Evolutionary conservation across 2,888 invertebrate species (phyloP).

Genomic region (Notodonta dromedarius): DNA sequence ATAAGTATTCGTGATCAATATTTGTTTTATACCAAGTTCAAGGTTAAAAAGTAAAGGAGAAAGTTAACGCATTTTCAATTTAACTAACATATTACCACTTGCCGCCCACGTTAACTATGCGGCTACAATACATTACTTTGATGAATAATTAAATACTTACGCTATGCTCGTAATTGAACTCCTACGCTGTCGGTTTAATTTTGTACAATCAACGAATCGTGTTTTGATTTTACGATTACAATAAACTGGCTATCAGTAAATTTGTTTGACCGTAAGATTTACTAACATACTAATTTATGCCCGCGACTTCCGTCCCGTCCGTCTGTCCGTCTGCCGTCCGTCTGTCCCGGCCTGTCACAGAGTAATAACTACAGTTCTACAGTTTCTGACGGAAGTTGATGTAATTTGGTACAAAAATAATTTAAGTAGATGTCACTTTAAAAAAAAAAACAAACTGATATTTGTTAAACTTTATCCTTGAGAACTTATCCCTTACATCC

Average conservation of each 20-base stretch:
- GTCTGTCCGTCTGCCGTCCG: too few species aligned
- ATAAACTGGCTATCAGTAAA: not conserved
- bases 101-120: not conserved
- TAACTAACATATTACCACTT: not conserved
- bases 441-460: too few species aligned
- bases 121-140: not conserved
- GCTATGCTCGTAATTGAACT: not conserved
- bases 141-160: constrained; percentile 2
- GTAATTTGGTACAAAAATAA: too few species aligned
- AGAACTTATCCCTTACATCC: not conserved
- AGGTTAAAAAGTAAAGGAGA: not conserved
- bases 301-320: too few species aligned
- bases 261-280: too few species aligned
- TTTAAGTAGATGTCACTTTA: too few species aligned
- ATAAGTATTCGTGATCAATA: too few species aligned
- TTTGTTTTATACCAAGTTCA: too few species aligned
- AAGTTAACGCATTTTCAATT: not conserved
- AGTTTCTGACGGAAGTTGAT: too few species aligned
- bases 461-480: not conserved
- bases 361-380: too few species aligned
- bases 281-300: too few species aligned
- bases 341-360: too few species aligned
- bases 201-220: not conserved
- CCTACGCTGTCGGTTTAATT: not conserved
- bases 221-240: not conserved